Conservation (phyloP, 2,113 vertebrate species). For the Rutilus rutilus region DNA sequence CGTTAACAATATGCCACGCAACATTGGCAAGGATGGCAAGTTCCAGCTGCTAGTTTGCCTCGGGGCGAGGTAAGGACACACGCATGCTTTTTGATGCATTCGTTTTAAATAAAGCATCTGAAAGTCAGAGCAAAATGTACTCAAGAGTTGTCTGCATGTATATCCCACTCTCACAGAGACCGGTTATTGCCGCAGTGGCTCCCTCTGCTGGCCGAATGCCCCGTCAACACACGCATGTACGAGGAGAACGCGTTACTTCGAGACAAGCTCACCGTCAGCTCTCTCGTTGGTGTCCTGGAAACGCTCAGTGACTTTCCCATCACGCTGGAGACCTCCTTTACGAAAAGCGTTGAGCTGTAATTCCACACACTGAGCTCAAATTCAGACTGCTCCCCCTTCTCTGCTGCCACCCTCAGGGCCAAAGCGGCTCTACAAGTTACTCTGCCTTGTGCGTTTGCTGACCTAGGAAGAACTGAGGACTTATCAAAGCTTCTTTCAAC, state of each 20-base stretch:
- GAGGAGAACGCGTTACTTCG: constrained; percentile 90
- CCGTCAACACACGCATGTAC: constrained; percentile 84
- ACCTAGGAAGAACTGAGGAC: background rate
- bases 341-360: constrained; percentile 95
- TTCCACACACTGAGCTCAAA: constrained; percentile 32
- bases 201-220: constrained; percentile 87
- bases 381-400: background rate
- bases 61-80: constrained; percentile 85
- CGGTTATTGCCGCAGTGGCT: constrained; percentile 92
- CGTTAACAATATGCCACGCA: constrained; percentile 88
- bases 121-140: background rate
- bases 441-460: background rate
- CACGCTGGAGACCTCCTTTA: constrained; percentile 88
- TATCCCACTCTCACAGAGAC: constrained; percentile 76
- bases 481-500: background rate
- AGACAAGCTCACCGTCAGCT: constrained; percentile 84
- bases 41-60: constrained; percentile 96
- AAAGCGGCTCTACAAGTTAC: background rate
- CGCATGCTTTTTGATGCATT: background rate
- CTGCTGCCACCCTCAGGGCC: constrained; percentile 27
- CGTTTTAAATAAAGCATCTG: background rate
- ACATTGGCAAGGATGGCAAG: constrained; percentile 96
- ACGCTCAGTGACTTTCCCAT: constrained; percentile 91
- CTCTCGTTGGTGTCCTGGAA: constrained; percentile 88
- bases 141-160: background rate